Percentiles rank a stretch among this genome's conserved stretches.
Conservation (phyloP, 2,113 vertebrate species). For the Aythya baeri region DNA sequence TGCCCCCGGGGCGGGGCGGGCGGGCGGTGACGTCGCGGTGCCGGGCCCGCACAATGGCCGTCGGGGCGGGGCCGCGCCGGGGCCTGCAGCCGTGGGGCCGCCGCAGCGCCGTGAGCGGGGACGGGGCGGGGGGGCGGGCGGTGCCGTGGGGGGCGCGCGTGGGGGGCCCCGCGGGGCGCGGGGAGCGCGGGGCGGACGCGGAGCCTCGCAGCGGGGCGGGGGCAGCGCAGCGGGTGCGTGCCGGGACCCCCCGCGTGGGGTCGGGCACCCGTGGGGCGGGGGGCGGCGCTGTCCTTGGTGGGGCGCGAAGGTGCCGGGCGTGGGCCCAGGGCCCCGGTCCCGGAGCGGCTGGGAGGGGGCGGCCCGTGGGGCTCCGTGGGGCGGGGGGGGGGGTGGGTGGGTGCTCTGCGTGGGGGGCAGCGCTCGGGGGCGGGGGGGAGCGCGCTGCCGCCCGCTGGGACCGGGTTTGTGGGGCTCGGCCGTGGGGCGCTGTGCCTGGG, state of each 20-base stretch:
- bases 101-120: conserved; percentile 2
- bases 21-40: not conserved
- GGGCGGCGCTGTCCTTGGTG: not conserved
- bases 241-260: too few relatives aligned
- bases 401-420: too few relatives aligned
- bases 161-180: not conserved
- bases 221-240: not conserved
- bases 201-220: not conserved
- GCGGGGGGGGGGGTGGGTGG: too few relatives aligned
- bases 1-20: not conserved
- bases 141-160: not conserved
- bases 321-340: too few relatives aligned
- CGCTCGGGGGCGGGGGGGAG: too few relatives aligned
- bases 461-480: not conserved
- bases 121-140: not conserved
- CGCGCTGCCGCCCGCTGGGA: too few relatives aligned
- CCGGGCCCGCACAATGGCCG: not conserved
- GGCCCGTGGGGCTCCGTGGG: too few relatives aligned
- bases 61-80: not conserved
- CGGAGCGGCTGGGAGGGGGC: not conserved
- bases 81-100: not conserved
- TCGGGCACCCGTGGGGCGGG: not conserved
- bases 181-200: not conserved
- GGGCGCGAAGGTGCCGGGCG: too few relatives aligned
- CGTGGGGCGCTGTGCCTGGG: not conserved